These are phyloP conservation scores for Lutraria lutraria DNA, from an alignment of 2,888 invertebrate genomes.

Conservation along the genomic window DNA sequence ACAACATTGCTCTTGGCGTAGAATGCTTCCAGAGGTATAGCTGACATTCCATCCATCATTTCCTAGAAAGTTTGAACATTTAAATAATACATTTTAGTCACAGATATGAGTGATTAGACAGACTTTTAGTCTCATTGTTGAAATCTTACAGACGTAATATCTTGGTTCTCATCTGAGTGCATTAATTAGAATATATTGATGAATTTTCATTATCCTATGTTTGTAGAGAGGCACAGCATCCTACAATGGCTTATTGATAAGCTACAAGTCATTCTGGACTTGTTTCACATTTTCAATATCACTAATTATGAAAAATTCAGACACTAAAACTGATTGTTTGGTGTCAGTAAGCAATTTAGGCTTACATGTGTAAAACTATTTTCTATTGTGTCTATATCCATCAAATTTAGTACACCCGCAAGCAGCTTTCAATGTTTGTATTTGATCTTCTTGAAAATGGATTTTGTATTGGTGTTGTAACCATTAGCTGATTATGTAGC, in stretches of 20 bases:
- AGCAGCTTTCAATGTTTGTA: not conserved
- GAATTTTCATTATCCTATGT: not conserved
- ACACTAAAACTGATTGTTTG: not conserved
- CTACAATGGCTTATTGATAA: not conserved
- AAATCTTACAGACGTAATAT: not conserved
- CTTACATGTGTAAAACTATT: conserved; percentile 9
- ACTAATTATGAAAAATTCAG: not conserved
- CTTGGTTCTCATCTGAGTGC: not conserved
- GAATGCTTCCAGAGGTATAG: no score
- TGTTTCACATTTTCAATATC: not conserved
- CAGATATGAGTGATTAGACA: not conserved
- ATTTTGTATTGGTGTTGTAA: not conserved
- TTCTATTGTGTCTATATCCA: not conserved
- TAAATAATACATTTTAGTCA: no score
- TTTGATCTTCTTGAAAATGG: conserved; percentile 3
- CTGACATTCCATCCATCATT: no score
- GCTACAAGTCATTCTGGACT: not conserved
- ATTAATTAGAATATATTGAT: not conserved
- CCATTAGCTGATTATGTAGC: conserved; percentile 9
- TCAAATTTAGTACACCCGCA: not conserved
- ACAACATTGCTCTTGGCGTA: no score
- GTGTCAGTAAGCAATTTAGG: not conserved
- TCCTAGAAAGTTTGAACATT: no score
- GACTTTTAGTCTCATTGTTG: not conserved
- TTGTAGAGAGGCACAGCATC: not conserved